Conservation (phyloP, 2,113 vertebrate genomes). For the Nesospiza acunhae region DNA sequence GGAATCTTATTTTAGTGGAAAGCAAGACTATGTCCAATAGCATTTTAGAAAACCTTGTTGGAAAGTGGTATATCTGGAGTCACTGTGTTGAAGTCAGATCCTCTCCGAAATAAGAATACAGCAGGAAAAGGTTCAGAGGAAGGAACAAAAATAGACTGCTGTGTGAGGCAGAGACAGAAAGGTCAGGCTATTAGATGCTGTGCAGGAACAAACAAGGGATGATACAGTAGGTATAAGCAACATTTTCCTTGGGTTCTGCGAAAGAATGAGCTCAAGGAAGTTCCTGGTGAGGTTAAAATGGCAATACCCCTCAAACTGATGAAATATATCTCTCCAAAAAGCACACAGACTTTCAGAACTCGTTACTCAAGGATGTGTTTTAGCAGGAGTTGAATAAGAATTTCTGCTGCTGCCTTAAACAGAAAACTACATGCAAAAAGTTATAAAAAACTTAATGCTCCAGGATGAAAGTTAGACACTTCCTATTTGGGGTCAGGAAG, state of each 20-base stretch:
- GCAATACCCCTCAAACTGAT: background rate
- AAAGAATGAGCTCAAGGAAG: background rate
- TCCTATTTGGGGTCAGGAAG: slow-evolving; percentile 14
- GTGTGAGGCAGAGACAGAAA: slow-evolving; percentile 18
- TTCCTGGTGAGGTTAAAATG: slow-evolving; percentile 23
- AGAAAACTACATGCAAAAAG: background rate
- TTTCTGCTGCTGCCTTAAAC: background rate
- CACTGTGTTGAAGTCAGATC: background rate
- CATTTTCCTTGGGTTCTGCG: background rate
- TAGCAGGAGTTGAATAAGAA: background rate
- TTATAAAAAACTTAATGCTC: slow-evolving; percentile 33
- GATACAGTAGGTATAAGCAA: slow-evolving; percentile 16
- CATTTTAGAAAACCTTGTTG: background rate
- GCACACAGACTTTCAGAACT: background rate
- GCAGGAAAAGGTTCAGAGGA: background rate
- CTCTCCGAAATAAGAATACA: background rate
- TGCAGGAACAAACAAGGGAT: slow-evolving; percentile 15
- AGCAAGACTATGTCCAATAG: background rate
- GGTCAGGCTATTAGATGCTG: slow-evolving; percentile 4
- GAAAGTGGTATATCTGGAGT: background rate
- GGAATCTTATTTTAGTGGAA: background rate
- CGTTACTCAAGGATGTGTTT: slow-evolving; percentile 1
- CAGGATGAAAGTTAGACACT: slow-evolving; percentile 7
- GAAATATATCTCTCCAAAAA: background rate
- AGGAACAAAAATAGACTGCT: slow-evolving; percentile 6